Evolutionary conservation across 2,888 invertebrate species (phyloP).

Genomic region (Thelaira solivaga): DNA sequence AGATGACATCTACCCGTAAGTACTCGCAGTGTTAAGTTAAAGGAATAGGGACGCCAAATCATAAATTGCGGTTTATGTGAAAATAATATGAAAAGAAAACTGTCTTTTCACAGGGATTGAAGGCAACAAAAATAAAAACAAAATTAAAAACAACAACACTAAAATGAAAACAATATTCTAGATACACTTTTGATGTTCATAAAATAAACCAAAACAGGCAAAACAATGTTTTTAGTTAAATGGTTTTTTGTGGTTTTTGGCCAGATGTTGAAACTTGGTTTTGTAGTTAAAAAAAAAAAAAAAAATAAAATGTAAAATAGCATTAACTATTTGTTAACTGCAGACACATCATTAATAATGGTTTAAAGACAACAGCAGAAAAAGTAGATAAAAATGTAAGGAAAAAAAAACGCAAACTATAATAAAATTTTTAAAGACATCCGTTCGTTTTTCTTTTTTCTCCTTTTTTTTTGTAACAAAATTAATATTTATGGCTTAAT

Average conservation of each 20-base stretch:
- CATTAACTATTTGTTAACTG: constrained; percentile 39
- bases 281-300: background rate
- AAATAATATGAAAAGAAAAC: background rate
- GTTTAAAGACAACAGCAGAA: background rate
- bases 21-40: too few relatives aligned
- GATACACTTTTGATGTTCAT: constrained; percentile 44
- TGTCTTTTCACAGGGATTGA: too few relatives aligned
- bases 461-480: background rate
- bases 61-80: background rate
- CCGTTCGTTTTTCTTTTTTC: background rate
- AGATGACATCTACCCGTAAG: background rate
- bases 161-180: constrained; percentile 37
- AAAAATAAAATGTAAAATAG: constrained; percentile 4
- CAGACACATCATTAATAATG: constrained; percentile 55
- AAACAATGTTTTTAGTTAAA: constrained; percentile 48
- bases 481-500: constrained; percentile 1
- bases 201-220: background rate
- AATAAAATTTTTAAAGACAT: background rate
- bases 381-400: background rate
- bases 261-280: constrained; percentile 43
- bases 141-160: background rate
- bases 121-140: background rate
- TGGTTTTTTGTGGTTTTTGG: constrained; percentile 56
- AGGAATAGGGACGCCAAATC: background rate
- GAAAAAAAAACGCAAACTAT: background rate